These are phyloP conservation scores for Clarias laeviceps DNA, from an alignment of 2,797 vertebrate species.

Conservation along the genomic window DNA sequence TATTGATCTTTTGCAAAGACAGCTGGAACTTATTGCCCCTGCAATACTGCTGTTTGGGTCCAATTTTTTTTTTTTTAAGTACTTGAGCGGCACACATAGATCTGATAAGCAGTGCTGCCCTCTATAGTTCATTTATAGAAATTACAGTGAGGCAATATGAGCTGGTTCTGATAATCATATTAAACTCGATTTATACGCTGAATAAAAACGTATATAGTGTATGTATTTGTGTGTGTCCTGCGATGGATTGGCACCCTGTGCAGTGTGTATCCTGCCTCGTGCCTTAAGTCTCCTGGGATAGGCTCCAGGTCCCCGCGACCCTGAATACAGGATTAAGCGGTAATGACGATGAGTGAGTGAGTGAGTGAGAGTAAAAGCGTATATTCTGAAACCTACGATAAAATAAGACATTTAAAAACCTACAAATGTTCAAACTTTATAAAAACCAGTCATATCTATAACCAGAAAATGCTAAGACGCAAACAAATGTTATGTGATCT, in stretches of 20 bases:
- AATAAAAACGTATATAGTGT: not conserved
- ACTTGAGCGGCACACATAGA: constrained; percentile 6
- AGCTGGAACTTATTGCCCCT: constrained; percentile 37
- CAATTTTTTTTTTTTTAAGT: not conserved
- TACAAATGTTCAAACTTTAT: not conserved
- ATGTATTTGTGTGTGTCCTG: too few relatives aligned
- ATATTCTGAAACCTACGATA: not conserved
- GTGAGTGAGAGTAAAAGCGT: too few relatives aligned
- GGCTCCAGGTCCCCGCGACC: too few relatives aligned
- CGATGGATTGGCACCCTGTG: too few relatives aligned
- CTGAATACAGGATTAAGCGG: too few relatives aligned
- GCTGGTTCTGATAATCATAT: not conserved
- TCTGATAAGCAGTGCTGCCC: constrained; percentile 47
- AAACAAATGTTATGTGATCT: not conserved
- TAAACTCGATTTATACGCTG: not conserved
- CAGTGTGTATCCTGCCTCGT: too few relatives aligned
- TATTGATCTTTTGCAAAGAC: constrained; percentile 31
- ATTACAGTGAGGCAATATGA: not conserved
- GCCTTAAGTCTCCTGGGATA: too few relatives aligned
- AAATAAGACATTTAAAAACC: not conserved
- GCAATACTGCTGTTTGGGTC: constrained; percentile 15
- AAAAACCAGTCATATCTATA: too few relatives aligned
- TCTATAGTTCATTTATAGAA: constrained; percentile 51
- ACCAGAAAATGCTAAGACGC: not conserved
- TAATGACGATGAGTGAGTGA: too few relatives aligned